Percentiles rank a stretch among this genome's conserved stretches.
These are phyloP conservation scores for Palythoa grandis DNA, from an alignment of 92 coral and sea anemone genomes.

Conservation along the genomic window DNA sequence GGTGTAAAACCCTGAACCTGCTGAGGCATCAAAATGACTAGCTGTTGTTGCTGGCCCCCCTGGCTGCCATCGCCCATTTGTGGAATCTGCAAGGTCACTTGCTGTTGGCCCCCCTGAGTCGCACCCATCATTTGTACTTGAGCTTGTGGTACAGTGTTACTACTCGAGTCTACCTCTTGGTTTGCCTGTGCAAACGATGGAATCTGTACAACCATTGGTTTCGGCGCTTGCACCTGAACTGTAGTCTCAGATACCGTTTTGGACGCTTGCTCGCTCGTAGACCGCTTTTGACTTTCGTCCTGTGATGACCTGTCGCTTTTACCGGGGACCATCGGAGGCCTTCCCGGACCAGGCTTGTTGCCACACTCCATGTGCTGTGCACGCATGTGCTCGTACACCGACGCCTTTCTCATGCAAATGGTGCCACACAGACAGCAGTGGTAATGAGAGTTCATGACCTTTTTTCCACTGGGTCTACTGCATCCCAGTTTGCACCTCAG, in stretches of 20 bases:
- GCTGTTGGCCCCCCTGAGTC: constrained; percentile 50
- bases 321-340: constrained; percentile 26
- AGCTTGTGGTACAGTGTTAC: constrained; percentile 36
- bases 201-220: constrained; percentile 72
- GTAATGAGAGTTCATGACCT: constrained; percentile 84
- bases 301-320: constrained; percentile 28
- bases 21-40: constrained; percentile 87
- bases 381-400: constrained; percentile 89
- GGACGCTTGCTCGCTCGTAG: constrained; percentile 19
- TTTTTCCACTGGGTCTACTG: constrained; percentile 80
- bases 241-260: constrained; percentile 20
- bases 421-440: constrained; percentile 90
- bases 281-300: not conserved
- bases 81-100: constrained; percentile 68
- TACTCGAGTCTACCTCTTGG: constrained; percentile 39
- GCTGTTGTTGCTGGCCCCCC: constrained; percentile 64
- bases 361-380: constrained; percentile 67
- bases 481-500: constrained; percentile 88
- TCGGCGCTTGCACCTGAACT: constrained; percentile 31
- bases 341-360: constrained; percentile 38
- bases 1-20: constrained; percentile 53
- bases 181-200: constrained; percentile 53
- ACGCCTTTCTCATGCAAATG: constrained; percentile 87
- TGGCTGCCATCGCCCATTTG: constrained; percentile 59
- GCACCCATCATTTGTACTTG: constrained; percentile 51